Base-by-base conservation (phyloP, 1,140 invertebrate genomes). In the Hirudo medicinalis region DNA sequence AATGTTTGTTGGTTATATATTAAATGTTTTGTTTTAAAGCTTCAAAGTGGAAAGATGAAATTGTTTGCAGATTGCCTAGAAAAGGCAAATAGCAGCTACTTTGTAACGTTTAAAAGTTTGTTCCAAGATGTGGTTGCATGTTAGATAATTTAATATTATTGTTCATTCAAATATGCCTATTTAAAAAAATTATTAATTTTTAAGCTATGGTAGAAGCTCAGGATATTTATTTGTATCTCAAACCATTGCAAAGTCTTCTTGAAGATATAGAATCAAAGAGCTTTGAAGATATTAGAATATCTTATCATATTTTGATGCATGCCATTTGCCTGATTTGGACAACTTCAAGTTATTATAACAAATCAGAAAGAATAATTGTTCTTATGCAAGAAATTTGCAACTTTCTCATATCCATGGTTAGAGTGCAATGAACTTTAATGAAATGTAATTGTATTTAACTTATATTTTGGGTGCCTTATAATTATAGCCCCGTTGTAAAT, bases 11-110 rank as follows among this genome's bases (percentile, higher is more conserved):
- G n/a, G 19, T 11, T 68, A 2, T 32, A 32, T 15, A 68, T 29
- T 43, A 49, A 53, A 9, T 5, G 13, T 54, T 49, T 70, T 70
- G 40, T 73, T 20, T 69, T 76, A 3, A 74, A 81, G 79, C 76
- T 83, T 1, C 73, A 78, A 57, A 76, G 80, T 74, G 78, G 78
- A n/a, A 80, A 81, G 75, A 91, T 96, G 0, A 84, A 87, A 70
- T 92, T 91, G 79, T 94, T 97, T 90, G 91, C 91, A 2, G 86
- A 89, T 68, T 90, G 95, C 74, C 79, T 97, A 25, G 91, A 95
- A 78, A 87, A 88, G 77, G 92, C 91, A 0, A 87, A 90, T 72
- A 94, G 91, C 76, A 92, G 91, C 20, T 96, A 96, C 78, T 94
- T 89, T 79, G 89, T 89, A 4, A 91, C 91, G 75, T 95, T 95